phyloP scores from a whole-genome alignment of 2,113 vertebrate species.

The Sapayoa aenigma region DNA sequence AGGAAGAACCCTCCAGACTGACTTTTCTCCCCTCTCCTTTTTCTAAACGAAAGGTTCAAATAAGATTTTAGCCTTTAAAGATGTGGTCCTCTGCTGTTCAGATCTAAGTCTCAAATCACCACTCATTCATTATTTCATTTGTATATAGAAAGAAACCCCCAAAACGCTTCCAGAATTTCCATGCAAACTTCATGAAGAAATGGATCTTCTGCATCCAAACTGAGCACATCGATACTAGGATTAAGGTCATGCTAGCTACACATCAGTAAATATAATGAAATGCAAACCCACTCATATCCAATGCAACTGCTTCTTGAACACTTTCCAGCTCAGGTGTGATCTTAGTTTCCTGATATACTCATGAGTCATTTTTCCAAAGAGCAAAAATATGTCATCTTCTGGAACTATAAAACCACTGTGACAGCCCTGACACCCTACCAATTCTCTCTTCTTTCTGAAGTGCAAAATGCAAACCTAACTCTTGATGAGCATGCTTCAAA shows the following conservation, averaged over 20 bases:
- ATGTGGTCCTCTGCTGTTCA: not conserved
- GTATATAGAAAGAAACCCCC: not conserved
- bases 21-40: not conserved
- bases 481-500: not conserved
- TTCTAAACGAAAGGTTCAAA: not conserved
- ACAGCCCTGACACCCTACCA: not conserved
- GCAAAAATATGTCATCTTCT: not conserved
- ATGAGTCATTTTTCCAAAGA: not conserved
- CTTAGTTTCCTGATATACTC: not conserved
- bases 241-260: not conserved
- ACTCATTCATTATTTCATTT: not conserved
- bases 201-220: not conserved
- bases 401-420: not conserved
- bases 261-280: not conserved
- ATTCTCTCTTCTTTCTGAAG: not conserved
- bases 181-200: not conserved
- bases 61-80: not conserved
- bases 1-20: not conserved
- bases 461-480: not conserved
- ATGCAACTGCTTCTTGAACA: not conserved
- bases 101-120: not conserved
- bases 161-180: not conserved
- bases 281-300: not conserved
- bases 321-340: not conserved
- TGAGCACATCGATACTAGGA: not conserved